These are phyloP conservation scores for Channa maculata DNA, from an alignment of 2,113 vertebrate genomes.

Conservation along the genomic window DNA sequence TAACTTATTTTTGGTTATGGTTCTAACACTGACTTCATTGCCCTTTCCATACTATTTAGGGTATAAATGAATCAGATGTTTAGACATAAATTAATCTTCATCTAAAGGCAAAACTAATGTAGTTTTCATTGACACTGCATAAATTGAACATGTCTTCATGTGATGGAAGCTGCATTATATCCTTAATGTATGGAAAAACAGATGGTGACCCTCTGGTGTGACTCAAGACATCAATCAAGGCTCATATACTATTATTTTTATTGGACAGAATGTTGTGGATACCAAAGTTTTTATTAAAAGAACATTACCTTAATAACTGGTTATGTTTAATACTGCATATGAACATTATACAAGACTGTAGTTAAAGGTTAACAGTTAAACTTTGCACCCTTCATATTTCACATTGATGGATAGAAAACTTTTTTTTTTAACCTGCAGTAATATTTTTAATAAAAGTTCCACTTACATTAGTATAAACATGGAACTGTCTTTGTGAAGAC, in stretches of 20 bases:
- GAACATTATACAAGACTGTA: background rate
- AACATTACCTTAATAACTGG: constrained; percentile 50
- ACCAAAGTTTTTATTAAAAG: constrained; percentile 84
- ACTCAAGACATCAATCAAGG: constrained; percentile 20
- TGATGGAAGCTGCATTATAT: constrained; percentile 32
- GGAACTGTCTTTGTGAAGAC: background rate
- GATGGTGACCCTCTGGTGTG: constrained; percentile 37
- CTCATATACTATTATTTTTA: constrained; percentile 59
- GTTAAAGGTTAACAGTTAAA: background rate
- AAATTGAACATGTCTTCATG: constrained; percentile 6
- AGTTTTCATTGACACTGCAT: constrained; percentile 21
- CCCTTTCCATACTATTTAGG: constrained; percentile 2
- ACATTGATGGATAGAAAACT: too few relatives aligned
- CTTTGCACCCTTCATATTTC: background rate
- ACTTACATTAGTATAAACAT: too few relatives aligned
- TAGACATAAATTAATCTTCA: constrained; percentile 18
- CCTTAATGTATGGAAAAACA: constrained; percentile 32
- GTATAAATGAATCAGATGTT: constrained; percentile 56
- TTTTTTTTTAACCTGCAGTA: too few relatives aligned
- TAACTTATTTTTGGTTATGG: constrained; percentile 47
- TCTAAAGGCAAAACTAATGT: background rate
- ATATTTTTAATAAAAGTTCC: too few relatives aligned
- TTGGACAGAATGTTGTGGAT: constrained; percentile 77
- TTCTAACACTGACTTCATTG: constrained; percentile 69
- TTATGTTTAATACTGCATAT: background rate